A percentile compares a stretch with the other conserved stretches of the same genome.
phyloP scores from a whole-genome alignment of 1,140 invertebrate genomes.

The Cataglyphis hispanica region DNA sequence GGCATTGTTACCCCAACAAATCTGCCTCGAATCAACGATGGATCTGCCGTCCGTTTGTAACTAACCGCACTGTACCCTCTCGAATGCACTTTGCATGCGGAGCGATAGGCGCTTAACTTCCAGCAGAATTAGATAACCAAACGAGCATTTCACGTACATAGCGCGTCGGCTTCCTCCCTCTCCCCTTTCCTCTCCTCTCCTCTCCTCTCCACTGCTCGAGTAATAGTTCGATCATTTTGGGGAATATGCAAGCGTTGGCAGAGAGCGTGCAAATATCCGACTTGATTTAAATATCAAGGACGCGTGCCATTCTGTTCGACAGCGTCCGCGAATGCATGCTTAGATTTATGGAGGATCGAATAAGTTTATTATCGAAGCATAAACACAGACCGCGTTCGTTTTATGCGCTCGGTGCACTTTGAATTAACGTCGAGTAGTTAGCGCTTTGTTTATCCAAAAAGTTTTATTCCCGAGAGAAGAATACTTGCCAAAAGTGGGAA shows the following conservation, averaged over 20 bases:
- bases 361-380: background rate
- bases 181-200: too few relatives aligned
- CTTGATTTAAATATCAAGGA: slow-evolving; percentile 20
- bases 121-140: slow-evolving; percentile 60
- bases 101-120: slow-evolving; percentile 55
- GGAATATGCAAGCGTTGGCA: too few relatives aligned
- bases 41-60: slow-evolving; percentile 58
- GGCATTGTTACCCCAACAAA: slow-evolving; percentile 55
- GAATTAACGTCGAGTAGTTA: slow-evolving; percentile 1
- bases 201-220: too few relatives aligned
- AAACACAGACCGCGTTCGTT: background rate
- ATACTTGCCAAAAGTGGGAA: background rate
- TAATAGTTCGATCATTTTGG: too few relatives aligned
- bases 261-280: background rate
- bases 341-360: background rate
- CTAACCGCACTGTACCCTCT: slow-evolving; percentile 50
- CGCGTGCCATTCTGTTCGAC: background rate
- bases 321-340: background rate
- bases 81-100: slow-evolving; percentile 59
- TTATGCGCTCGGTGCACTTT: background rate
- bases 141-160: slow-evolving; percentile 43
- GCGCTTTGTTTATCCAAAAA: background rate
- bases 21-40: slow-evolving; percentile 58
- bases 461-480: background rate
- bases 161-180: too few relatives aligned